Evolutionary conservation across 2,113 vertebrate genomes (phyloP).

Genomic region (Clarias gariepinus): DNA sequence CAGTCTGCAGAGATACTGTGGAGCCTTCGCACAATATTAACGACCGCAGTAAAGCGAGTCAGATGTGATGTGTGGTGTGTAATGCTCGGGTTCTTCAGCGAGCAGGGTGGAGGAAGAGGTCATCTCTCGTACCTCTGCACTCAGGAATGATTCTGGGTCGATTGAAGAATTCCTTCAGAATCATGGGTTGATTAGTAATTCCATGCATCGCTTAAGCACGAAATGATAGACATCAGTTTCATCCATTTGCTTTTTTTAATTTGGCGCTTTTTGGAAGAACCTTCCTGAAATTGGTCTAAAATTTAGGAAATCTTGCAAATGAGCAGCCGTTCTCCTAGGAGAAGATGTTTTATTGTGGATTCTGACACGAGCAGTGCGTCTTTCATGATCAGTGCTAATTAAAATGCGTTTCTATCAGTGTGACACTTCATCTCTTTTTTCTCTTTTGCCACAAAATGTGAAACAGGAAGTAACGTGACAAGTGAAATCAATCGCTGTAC

Average conservation of each 20-base stretch:
- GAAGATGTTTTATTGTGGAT: too few species aligned
- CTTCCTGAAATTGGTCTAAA: too few species aligned
- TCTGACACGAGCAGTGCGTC: too few species aligned
- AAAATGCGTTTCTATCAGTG: too few species aligned
- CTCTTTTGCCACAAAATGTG: too few species aligned
- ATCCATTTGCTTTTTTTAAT: neutral
- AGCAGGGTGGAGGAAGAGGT: neutral
- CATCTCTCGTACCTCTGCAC: too few species aligned
- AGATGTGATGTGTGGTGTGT: conserved; percentile 42
- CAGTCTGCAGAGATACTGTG: conserved; percentile 1
- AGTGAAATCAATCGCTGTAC: too few species aligned
- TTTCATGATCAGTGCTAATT: too few species aligned
- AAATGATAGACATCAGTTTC: neutral
- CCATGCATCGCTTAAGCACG: neutral
- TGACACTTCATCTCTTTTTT: too few species aligned
- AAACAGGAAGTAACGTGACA: too few species aligned
- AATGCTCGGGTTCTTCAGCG: neutral
- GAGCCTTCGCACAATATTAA: conserved; percentile 29
- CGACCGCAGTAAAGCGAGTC: conserved; percentile 27
- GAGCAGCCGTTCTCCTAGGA: too few species aligned
- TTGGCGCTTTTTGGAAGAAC: neutral
- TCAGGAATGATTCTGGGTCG: neutral
- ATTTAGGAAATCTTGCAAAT: neutral
- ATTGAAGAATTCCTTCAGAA: neutral
- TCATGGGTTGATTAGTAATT: neutral